phyloP scores from a whole-genome alignment of 1,140 invertebrate species.

The Orius laevigatus region DNA sequence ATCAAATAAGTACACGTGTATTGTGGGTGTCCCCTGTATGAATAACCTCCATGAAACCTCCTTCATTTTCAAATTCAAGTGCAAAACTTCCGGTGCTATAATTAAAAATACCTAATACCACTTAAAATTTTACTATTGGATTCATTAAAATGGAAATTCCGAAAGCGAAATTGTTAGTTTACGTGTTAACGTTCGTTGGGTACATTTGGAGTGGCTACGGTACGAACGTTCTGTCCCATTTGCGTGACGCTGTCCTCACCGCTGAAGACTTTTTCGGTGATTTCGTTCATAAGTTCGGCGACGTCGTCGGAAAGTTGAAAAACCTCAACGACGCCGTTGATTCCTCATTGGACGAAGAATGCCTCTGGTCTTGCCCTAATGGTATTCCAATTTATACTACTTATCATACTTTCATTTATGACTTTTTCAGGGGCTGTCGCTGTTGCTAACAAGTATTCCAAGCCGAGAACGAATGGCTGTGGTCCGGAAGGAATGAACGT shows the following conservation, averaged over 20 bases:
- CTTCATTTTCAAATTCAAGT: neutral
- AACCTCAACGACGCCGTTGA: constrained; percentile 65
- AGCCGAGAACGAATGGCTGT: constrained; percentile 60
- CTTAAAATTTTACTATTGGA: neutral
- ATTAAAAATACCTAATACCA: neutral
- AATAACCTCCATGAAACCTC: neutral
- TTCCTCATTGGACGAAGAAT: constrained; percentile 67
- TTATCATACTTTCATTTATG: too few relatives aligned
- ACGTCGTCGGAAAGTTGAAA: constrained; percentile 55
- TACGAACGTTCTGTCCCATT: constrained; percentile 48
- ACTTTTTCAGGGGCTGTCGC: constrained; percentile 43
- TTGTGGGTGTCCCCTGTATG: neutral
- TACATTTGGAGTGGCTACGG: constrained; percentile 66
- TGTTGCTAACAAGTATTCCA: constrained; percentile 52
- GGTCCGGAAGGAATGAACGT: constrained; percentile 32
- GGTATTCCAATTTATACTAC: too few relatives aligned
- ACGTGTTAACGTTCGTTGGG: constrained; percentile 52
- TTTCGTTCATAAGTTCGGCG: constrained; percentile 53
- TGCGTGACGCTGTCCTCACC: constrained; percentile 58
- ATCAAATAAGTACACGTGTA: too few relatives aligned
- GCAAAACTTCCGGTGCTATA: neutral
- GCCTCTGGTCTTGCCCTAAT: constrained; percentile 52
- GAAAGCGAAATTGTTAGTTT: constrained; percentile 57
- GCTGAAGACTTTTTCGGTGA: constrained; percentile 60
- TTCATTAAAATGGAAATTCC: constrained; percentile 39